Evolutionary conservation across 2,888 invertebrate genomes (phyloP), one percentile per base, ranked within the genome.

Genomic region (Machimus rusticus): DNA sequence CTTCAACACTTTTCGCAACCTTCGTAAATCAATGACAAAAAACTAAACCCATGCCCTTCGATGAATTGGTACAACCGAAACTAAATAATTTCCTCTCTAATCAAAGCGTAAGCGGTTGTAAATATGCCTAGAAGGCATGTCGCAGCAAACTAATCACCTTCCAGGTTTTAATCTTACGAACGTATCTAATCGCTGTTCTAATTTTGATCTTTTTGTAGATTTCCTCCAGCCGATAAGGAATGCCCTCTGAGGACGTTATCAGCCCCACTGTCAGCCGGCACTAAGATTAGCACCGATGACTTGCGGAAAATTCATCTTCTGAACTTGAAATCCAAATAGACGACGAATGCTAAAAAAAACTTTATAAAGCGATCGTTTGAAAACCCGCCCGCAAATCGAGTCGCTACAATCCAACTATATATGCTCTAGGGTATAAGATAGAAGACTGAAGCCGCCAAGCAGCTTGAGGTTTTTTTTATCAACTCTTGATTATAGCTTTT

Each of bases 221-320:
- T 66, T 66, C 23, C 3, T 12, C 23, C 12, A 66, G 8, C 4
- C 28, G 66, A 28, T 66, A 66, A 66, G 66, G 9, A 66, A 66
- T 12, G 28, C 66, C 66, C 28, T 66, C 66, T 28, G 66, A 66
- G 23, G 66, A 66, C 66, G 12, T 66, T 66, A 66, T 66, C 66
- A 66, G 66, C 66, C 66, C 66, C 19, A 66, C 66, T 19, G 66
- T 66, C 23, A 66, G 66, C 19, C 51, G 19, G 12, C 51, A 51
- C 51, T 6, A 66, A 66, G 66, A 66, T 23, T 66, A 66, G 39
- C 39, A 8, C 23, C 12, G 66, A 66, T 78, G 78, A 78, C 78
- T 78, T 78, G 78, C 78, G 43, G 78, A 78, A 78, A 78, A 23
- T 78, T 6, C 37, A 31, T 76, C 78, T 78, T 23, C 43, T 78